phyloP scores from a whole-genome alignment of 2,113 vertebrate species.

The Seriola aureovittata region DNA sequence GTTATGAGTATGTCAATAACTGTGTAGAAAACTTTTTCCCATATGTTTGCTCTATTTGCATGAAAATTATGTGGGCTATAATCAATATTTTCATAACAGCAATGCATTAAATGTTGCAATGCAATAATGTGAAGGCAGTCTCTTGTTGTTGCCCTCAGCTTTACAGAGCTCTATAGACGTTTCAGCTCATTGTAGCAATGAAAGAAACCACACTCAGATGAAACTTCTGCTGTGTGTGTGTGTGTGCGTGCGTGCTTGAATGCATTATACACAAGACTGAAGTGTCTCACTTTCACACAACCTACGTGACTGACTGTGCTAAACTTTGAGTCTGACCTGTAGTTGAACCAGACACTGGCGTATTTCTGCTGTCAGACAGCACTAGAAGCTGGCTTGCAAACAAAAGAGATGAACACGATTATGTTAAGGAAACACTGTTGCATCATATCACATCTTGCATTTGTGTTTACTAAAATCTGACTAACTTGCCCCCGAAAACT shows the following conservation, averaged over 20 bases:
- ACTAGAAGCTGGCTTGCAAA: neutral
- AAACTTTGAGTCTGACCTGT: slow-evolving; percentile 20
- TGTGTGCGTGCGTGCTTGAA: neutral
- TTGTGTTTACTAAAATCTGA: neutral
- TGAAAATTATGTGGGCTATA: too few species aligned
- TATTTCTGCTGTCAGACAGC: slow-evolving; percentile 26
- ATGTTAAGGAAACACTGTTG: slow-evolving; percentile 19
- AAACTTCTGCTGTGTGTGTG: slow-evolving; percentile 1
- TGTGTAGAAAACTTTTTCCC: too few species aligned
- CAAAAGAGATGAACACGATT: neutral
- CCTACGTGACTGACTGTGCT: too few species aligned
- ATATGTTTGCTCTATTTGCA: too few species aligned
- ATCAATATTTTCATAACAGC: too few species aligned
- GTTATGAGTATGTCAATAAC: too few species aligned
- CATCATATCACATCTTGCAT: neutral
- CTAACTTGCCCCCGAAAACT: neutral
- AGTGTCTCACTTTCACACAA: neutral
- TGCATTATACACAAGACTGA: neutral
- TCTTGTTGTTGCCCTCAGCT: too few species aligned
- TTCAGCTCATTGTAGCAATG: neutral
- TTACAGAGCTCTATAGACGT: neutral
- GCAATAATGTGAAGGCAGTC: too few species aligned
- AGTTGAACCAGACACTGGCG: slow-evolving; percentile 32
- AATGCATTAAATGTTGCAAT: too few species aligned
- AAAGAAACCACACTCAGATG: neutral